Conservation (phyloP, 1,140 invertebrate species). For the Galendromus occidentalis region DNA sequence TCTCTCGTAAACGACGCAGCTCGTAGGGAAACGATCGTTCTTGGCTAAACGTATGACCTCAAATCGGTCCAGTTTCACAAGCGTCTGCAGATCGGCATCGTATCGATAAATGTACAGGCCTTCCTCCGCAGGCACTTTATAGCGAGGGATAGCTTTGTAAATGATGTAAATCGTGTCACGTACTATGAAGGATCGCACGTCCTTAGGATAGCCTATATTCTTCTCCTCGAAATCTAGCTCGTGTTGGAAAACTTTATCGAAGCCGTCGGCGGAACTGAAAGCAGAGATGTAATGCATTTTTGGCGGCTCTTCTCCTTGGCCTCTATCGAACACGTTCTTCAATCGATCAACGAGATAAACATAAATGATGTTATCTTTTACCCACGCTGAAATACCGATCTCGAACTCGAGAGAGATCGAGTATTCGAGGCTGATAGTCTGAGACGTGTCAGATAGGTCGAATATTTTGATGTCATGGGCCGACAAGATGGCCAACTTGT, state of each 20-base stretch:
- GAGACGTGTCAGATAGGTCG: not conserved
- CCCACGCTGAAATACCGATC: not conserved
- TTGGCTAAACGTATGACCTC: not conserved
- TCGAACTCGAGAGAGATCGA: conserved; percentile 8
- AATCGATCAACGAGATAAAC: not conserved
- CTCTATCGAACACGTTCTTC: conserved; percentile 3
- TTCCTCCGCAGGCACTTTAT: not conserved
- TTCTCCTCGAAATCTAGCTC: not conserved
- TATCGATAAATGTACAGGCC: conserved; percentile 4
- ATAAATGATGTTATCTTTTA: not conserved
- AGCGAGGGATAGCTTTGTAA: not conserved
- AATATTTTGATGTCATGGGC: not conserved
- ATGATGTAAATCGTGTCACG: conserved; percentile 2
- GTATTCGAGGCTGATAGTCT: not conserved
- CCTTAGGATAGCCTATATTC: not conserved
- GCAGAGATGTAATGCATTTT: conserved; percentile 4
- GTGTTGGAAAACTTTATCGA: not conserved
- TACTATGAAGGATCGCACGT: not conserved
- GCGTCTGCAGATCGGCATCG: not conserved
- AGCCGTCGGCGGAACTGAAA: not conserved
- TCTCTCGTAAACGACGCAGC: not conserved
- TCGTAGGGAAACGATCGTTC: not conserved
- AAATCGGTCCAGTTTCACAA: not conserved
- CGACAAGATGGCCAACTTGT: not conserved
- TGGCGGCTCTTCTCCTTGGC: not conserved